These are phyloP conservation scores for Liodrosophila aerea DNA, from an alignment of 2,888 invertebrate species.

Conservation along the genomic window DNA sequence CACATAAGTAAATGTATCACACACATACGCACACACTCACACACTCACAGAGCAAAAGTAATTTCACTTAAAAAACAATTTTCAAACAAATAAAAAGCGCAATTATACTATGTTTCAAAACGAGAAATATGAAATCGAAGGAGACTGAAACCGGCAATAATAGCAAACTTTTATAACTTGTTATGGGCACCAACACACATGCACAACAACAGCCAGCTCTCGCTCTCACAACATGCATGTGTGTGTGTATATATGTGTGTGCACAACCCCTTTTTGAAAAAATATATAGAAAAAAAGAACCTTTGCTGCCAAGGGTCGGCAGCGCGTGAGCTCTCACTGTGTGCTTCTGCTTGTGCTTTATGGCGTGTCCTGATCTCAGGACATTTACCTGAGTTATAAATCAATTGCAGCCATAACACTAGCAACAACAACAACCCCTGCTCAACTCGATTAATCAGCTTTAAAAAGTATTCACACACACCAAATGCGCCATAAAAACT, in stretches of 20 bases:
- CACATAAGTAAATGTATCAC: constrained; percentile 36
- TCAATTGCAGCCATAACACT: constrained; percentile 55
- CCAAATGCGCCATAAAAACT: constrained; percentile 1
- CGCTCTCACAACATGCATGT: neutral
- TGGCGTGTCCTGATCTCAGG: constrained; percentile 74
- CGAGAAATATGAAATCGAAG: constrained; percentile 52
- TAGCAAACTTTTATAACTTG: constrained; percentile 74
- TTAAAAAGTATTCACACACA: constrained; percentile 9
- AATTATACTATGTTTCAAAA: constrained; percentile 67
- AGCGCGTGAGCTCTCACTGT: constrained; percentile 10
- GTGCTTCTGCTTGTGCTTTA: too few species aligned
- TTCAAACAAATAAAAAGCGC: constrained; percentile 69
- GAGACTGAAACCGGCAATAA: constrained; percentile 57
- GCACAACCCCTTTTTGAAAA: constrained; percentile 62
- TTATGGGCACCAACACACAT: constrained; percentile 75
- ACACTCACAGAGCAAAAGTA: constrained; percentile 42
- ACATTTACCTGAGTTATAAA: constrained; percentile 73
- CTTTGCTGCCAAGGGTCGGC: constrained; percentile 50
- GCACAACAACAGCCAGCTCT: constrained; percentile 52
- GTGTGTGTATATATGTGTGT: constrained; percentile 32
- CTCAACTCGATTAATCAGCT: constrained; percentile 37
- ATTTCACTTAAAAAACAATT: constrained; percentile 77
- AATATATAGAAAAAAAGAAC: constrained; percentile 25
- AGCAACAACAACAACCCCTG: constrained; percentile 35
- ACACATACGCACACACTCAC: constrained; percentile 7